Evolutionary conservation across 2,797 vertebrate genomes (phyloP).

Genomic region (Ptychadena robeensis): DNA sequence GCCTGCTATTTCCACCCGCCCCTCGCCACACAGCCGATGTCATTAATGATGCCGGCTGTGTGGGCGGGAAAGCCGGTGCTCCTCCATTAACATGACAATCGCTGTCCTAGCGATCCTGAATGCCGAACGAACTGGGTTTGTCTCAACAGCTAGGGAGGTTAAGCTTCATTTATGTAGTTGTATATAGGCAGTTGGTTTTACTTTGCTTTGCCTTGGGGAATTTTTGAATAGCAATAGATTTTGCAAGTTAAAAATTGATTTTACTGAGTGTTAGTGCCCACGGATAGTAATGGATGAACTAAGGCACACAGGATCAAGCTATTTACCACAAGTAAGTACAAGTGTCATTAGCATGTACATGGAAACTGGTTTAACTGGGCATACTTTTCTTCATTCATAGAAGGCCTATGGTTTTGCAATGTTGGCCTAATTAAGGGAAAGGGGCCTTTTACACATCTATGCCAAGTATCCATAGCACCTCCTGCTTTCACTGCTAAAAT

Average conservation of each 20-base stretch:
- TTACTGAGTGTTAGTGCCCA: background rate
- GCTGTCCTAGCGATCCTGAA: too few relatives aligned
- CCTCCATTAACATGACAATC: too few relatives aligned
- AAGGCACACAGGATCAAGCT: background rate
- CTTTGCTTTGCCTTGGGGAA: background rate
- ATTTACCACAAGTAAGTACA: background rate
- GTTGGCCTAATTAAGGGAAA: slow-evolving; percentile 19
- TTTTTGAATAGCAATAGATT: background rate
- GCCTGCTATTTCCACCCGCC: too few relatives aligned
- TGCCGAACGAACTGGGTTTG: too few relatives aligned
- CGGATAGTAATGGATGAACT: background rate
- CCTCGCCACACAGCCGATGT: too few relatives aligned
- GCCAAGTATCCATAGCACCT: slow-evolving; percentile 51
- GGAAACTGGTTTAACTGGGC: slow-evolving; percentile 26
- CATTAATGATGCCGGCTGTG: too few relatives aligned
- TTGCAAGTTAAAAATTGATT: background rate
- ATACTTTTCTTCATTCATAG: slow-evolving; percentile 18
- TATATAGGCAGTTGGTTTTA: background rate
- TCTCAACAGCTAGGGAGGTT: too few relatives aligned
- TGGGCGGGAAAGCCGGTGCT: too few relatives aligned
- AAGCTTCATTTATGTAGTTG: too few relatives aligned
- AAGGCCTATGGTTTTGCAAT: slow-evolving; percentile 25
- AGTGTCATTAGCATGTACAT: slow-evolving; percentile 12
- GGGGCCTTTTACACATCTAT: slow-evolving; percentile 43
- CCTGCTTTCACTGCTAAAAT: slow-evolving; percentile 45